Conservation (phyloP, 2,797 vertebrate genomes). For the Tangara arthus region DNA sequence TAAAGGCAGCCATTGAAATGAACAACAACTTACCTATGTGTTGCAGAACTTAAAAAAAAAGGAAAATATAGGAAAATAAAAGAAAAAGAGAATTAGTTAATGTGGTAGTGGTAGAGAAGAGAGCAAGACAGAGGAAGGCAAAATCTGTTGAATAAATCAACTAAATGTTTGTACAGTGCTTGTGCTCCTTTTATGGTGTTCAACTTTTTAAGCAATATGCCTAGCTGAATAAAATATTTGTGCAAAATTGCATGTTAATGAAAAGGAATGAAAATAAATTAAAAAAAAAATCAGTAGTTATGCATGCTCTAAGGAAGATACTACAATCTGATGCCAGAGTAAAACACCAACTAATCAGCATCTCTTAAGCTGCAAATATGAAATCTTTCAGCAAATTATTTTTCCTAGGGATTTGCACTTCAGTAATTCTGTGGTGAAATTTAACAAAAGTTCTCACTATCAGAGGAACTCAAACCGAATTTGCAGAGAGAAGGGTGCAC, state of each 20-base stretch:
- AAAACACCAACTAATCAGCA: neutral
- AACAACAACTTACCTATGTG: neutral
- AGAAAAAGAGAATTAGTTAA: neutral
- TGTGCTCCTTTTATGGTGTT: neutral
- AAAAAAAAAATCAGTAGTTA: neutral
- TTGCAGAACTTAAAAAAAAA: neutral
- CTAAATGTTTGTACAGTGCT: neutral
- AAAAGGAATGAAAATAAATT: neutral
- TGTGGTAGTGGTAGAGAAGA: neutral
- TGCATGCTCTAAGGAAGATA: neutral
- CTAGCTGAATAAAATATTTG: neutral
- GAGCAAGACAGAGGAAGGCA: neutral
- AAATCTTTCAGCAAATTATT: neutral
- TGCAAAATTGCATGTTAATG: neutral
- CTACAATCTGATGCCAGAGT: neutral
- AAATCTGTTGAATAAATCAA: neutral
- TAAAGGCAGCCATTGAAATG: conserved; percentile 8
- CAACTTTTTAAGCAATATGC: neutral
- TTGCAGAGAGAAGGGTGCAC: neutral
- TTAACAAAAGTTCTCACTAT: neutral
- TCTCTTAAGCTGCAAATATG: neutral
- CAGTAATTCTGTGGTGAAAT: neutral
- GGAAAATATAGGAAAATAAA: accelerated
- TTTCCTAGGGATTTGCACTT: neutral
- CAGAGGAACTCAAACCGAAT: neutral